Conservation (phyloP, 2,113 vertebrate genomes). For the Pseudopipra pipra region DNA sequence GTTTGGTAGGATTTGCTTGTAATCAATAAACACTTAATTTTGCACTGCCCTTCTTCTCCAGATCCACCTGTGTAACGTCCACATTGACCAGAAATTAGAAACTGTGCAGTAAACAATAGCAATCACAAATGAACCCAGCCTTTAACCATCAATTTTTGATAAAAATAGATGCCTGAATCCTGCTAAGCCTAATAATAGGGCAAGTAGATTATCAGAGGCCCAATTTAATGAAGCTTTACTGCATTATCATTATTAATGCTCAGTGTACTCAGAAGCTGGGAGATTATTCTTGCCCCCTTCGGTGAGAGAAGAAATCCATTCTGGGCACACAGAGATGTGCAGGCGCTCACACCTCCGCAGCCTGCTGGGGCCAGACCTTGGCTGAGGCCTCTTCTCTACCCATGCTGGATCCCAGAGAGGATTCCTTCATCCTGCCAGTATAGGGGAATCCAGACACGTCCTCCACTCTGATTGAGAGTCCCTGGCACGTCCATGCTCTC, state of each 20-base stretch:
- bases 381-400: background rate
- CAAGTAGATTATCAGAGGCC: conserved; percentile 61
- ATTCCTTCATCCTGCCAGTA: background rate
- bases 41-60: background rate
- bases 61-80: background rate
- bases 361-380: background rate
- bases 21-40: conserved; percentile 29
- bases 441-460: background rate
- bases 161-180: conserved; percentile 63
- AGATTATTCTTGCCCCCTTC: conserved; percentile 34
- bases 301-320: conserved; percentile 28
- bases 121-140: conserved; percentile 11
- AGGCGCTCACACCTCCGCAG: background rate
- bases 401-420: background rate
- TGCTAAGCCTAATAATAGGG: conserved; percentile 58
- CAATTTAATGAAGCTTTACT: conserved; percentile 60
- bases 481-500: background rate
- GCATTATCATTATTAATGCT: conserved; percentile 59
- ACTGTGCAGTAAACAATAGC: conserved; percentile 29
- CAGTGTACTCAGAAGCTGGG: conserved; percentile 26
- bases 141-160: conserved; percentile 39
- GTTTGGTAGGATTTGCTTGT: background rate
- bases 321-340: background rate
- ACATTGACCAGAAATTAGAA: conserved; percentile 17
- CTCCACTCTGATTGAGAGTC: background rate